Conservation (phyloP, 1,140 invertebrate species). For the Hylaeus volcanicus region DNA sequence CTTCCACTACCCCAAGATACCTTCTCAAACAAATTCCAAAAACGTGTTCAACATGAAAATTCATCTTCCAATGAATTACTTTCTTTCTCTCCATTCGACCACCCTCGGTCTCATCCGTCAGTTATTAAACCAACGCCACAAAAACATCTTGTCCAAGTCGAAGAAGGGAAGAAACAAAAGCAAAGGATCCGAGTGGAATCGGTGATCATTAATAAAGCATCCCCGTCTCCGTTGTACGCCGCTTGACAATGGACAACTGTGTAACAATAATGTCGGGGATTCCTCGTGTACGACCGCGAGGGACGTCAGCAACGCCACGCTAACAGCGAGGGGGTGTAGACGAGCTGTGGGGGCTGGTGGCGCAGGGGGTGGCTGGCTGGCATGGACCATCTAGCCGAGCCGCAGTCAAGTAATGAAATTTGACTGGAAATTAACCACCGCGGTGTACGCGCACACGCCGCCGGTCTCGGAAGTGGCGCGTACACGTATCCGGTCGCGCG, state of each 20-base stretch:
- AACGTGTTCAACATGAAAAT: no score
- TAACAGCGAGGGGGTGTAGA: neutral
- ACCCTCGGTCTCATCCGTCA: no score
- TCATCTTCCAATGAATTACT: no score
- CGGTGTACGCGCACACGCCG: conserved; percentile 58
- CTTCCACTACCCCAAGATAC: no score
- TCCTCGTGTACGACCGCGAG: conserved; percentile 49
- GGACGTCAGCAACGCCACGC: conserved; percentile 20
- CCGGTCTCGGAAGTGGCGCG: conserved; percentile 44
- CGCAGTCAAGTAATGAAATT: conserved; percentile 79
- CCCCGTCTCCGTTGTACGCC: conserved; percentile 71
- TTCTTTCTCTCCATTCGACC: no score
- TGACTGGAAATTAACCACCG: conserved; percentile 79
- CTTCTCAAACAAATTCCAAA: no score
- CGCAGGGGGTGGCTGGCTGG: conserved; percentile 27
- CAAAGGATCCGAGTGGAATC: no score
- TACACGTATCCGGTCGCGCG: conserved; percentile 46
- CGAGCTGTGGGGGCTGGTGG: neutral
- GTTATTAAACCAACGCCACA: no score
- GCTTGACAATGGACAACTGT: conserved; percentile 73
- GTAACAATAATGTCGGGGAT: conserved; percentile 76
- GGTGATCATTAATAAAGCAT: conserved; percentile 74
- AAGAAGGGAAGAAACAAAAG: no score
- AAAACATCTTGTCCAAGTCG: no score
- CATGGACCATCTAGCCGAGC: conserved; percentile 66